Percentiles rank a stretch among this genome's conserved stretches.
These are phyloP conservation scores for Antechinus stuartii DNA, from an alignment of 2,113 vertebrate genomes.

Conservation along the genomic window DNA sequence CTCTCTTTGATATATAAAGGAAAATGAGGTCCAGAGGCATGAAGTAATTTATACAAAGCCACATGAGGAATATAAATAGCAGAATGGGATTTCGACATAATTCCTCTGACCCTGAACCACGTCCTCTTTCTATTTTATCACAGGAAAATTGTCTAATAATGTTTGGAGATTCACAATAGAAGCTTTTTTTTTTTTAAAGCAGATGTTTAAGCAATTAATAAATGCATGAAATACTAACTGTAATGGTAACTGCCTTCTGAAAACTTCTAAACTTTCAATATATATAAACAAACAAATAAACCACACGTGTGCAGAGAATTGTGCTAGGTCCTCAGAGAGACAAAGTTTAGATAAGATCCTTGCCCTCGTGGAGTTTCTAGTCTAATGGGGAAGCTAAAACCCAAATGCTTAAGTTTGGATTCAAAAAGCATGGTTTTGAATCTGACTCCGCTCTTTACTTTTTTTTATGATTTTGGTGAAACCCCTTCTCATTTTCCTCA, in stretches of 20 bases:
- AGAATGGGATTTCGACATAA: neutral
- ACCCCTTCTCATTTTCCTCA: neutral
- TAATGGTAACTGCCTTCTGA: neutral
- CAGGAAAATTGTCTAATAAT: neutral
- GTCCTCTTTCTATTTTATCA: neutral
- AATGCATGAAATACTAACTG: neutral
- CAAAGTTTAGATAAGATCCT: neutral
- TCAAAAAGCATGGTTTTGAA: neutral
- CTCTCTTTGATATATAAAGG: neutral
- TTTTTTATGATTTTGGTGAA: neutral
- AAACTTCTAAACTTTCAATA: neutral
- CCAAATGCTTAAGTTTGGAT: neutral
- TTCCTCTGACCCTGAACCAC: neutral
- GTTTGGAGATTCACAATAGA: neutral
- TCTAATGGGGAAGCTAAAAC: neutral
- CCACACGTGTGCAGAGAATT: neutral
- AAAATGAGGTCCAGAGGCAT: neutral
- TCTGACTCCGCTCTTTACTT: neutral
- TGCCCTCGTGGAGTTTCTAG: neutral
- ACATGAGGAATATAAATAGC: neutral
- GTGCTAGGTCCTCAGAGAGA: neutral
- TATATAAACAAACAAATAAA: neutral
- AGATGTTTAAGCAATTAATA: neutral
- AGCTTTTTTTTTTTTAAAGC: neutral
- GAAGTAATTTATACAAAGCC: neutral